Evolutionary conservation across 1,140 invertebrate species (phyloP).

Genomic region (Euschistus heros): DNA sequence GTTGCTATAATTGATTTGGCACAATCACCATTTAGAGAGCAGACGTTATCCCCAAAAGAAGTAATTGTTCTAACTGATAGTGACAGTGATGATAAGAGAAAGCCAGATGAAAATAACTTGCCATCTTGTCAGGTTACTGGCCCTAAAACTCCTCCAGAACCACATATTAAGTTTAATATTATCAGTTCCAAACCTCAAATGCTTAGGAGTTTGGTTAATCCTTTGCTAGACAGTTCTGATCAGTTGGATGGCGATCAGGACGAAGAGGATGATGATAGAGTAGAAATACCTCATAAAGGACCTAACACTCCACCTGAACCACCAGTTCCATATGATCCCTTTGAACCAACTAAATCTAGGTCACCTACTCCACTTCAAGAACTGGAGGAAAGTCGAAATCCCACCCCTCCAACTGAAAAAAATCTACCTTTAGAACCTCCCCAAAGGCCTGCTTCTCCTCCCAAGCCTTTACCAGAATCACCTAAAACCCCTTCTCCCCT

Average conservation of each 20-base stretch:
- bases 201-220: constrained; percentile 46
- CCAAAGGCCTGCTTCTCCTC: constrained; percentile 9
- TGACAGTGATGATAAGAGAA: constrained; percentile 46
- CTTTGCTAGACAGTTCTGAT: constrained; percentile 37
- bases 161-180: constrained; percentile 56
- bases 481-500: constrained; percentile 20
- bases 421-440: constrained; percentile 1
- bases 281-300: constrained; percentile 39
- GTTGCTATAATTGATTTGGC: constrained; percentile 77
- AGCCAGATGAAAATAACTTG: constrained; percentile 20
- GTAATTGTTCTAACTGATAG: constrained; percentile 66
- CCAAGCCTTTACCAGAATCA: constrained; percentile 13
- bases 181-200: constrained; percentile 43
- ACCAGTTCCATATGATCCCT: constrained; percentile 67
- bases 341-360: constrained; percentile 73
- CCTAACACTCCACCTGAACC: constrained; percentile 54
- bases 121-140: constrained; percentile 35
- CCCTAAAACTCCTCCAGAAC: constrained; percentile 64
- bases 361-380: constrained; percentile 39
- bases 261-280: constrained; percentile 35
- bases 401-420: neutral
- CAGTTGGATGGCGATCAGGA: constrained; percentile 36
- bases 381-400: neutral
- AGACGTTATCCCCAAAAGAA: constrained; percentile 64
- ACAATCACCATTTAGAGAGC: constrained; percentile 67